phyloP scores from a whole-genome alignment of 2,797 vertebrate species.

The Amniataba percoides region DNA sequence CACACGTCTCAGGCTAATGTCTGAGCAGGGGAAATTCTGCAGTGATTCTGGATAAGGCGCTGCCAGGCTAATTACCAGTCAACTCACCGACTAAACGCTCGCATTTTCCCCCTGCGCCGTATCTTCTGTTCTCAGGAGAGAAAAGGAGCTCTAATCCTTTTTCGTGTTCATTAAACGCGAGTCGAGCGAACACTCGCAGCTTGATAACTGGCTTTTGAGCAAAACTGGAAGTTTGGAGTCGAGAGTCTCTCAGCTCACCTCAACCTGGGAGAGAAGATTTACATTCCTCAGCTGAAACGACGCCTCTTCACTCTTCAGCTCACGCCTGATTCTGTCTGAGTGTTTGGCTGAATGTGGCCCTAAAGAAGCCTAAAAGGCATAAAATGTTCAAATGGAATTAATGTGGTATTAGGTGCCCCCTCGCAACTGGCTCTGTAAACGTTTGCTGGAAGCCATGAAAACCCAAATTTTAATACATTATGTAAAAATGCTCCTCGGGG shows the following conservation, averaged over 20 bases:
- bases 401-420: constrained; percentile 2
- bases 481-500: constrained; percentile 29
- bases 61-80: constrained; percentile 55
- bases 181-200: background rate
- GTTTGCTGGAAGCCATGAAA: background rate
- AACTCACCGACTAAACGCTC: constrained; percentile 37
- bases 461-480: constrained; percentile 35
- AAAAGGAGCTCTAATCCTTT: constrained; percentile 58
- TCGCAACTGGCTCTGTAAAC: background rate
- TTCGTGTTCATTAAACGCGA: constrained; percentile 51
- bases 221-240: constrained; percentile 11
- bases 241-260: constrained; percentile 16
- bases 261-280: constrained; percentile 43
- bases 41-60: constrained; percentile 17
- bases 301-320: constrained; percentile 7
- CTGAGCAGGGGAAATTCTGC: constrained; percentile 25
- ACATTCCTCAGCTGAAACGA: constrained; percentile 14
- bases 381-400: constrained; percentile 15
- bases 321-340: constrained; percentile 1
- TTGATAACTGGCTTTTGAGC: constrained; percentile 46
- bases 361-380: background rate
- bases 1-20: background rate
- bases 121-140: constrained; percentile 18
- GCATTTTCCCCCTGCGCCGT: background rate
- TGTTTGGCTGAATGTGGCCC: background rate